Conservation (phyloP, 2,888 invertebrate genomes). For the Beris morrisii region DNA sequence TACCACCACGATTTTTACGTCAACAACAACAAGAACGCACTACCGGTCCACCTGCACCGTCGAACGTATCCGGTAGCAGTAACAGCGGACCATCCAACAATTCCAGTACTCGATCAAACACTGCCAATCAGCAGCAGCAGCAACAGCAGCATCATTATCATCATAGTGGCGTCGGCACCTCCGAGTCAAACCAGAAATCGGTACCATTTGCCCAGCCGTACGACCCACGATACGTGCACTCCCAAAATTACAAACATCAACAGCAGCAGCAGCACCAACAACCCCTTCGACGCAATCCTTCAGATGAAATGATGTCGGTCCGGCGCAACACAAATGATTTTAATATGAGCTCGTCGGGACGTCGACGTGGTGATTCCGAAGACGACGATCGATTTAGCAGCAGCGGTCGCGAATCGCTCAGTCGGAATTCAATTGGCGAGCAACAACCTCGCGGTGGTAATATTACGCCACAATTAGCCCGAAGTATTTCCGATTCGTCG, state of each 20-base stretch:
- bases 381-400: conserved; percentile 44
- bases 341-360: not conserved
- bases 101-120: conserved; percentile 40
- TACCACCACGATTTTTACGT: conserved; percentile 84
- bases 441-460: conserved; percentile 42
- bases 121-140: conserved; percentile 43
- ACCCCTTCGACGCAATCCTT: conserved; percentile 39
- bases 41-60: conserved; percentile 27
- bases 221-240: conserved; percentile 45
- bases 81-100: conserved; percentile 34
- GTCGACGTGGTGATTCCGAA: conserved; percentile 44
- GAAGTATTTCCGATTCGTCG: conserved; percentile 57
- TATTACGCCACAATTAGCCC: conserved; percentile 47
- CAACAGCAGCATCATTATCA: conserved; percentile 35
- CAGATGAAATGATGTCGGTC: conserved; percentile 39
- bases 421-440: conserved; percentile 40
- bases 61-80: conserved; percentile 23
- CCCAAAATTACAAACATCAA: conserved; percentile 40
- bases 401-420: conserved; percentile 41
- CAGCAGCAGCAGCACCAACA: conserved; percentile 38
- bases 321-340: conserved; percentile 15
- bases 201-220: conserved; percentile 47
- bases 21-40: conserved; percentile 61
- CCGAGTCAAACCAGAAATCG: conserved; percentile 40
- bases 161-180: not conserved